These are phyloP conservation scores for Heterotis niloticus DNA, from an alignment of 2,113 vertebrate genomes.

Conservation along the genomic window DNA sequence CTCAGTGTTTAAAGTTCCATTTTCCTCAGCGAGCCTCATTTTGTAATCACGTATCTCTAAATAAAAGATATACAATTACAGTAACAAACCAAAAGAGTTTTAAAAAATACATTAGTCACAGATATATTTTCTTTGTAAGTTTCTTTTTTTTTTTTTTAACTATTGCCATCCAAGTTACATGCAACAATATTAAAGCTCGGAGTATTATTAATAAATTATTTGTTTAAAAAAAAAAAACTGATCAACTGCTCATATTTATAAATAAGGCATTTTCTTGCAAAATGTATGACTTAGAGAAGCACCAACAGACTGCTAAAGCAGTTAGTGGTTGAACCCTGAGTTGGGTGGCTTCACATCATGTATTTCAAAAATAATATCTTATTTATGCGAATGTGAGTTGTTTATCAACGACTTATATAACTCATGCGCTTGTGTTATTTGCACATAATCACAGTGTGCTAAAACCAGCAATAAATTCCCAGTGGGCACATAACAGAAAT, in stretches of 20 bases:
- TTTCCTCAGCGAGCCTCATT: slow-evolving; percentile 18
- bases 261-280: slow-evolving; percentile 13
- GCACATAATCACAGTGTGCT: too few relatives aligned
- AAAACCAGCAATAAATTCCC: too few relatives aligned
- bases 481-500: too few relatives aligned
- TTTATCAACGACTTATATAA: neutral
- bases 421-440: neutral
- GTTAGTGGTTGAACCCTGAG: neutral
- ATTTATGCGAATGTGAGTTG: slow-evolving; percentile 3
- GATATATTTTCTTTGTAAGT: slow-evolving; percentile 1
- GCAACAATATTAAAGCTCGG: slow-evolving; percentile 5
- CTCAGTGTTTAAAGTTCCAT: slow-evolving; percentile 19
- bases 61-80: slow-evolving; percentile 18
- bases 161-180: slow-evolving; percentile 13
- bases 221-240: slow-evolving; percentile 5
- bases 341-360: neutral
- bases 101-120: slow-evolving; percentile 12
- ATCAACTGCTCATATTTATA: slow-evolving; percentile 13
- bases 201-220: slow-evolving; percentile 18
- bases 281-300: neutral
- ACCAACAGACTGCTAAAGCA: neutral
- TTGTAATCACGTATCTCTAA: slow-evolving; percentile 16
- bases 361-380: neutral
- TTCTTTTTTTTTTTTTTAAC: neutral
- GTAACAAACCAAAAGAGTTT: slow-evolving; percentile 6